phyloP scores from a whole-genome alignment of 2,888 invertebrate genomes.

The Diaphora mendica region DNA sequence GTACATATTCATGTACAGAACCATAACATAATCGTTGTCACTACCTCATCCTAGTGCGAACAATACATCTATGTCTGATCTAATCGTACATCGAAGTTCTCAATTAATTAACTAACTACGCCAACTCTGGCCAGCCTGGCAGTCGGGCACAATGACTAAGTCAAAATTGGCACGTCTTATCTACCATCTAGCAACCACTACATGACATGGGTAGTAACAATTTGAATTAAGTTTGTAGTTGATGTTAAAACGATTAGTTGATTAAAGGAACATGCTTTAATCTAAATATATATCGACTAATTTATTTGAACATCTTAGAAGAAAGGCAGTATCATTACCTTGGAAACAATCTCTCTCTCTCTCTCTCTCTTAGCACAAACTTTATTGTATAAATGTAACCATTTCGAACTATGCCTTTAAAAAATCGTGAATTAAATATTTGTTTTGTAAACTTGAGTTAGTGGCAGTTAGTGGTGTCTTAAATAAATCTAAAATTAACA shows the following conservation, averaged over 20 bases:
- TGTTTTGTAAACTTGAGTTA: not conserved
- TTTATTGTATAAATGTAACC: no score
- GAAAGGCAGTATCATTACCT: not conserved
- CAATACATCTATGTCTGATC: constrained; percentile 69
- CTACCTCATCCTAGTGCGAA: not conserved
- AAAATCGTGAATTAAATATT: not conserved
- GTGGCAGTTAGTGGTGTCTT: not conserved
- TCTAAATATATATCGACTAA: not conserved
- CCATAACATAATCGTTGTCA: not conserved
- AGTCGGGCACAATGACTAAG: constrained; percentile 51
- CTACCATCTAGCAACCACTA: constrained; percentile 59
- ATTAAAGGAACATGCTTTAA: not conserved
- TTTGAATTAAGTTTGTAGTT: constrained; percentile 36
- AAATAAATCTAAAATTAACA: no score
- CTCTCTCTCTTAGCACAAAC: no score
- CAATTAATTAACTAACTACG: constrained; percentile 74
- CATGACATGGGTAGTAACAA: constrained; percentile 64
- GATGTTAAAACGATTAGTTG: not conserved
- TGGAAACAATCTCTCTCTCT: no score
- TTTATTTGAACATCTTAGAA: not conserved
- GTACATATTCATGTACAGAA: not conserved
- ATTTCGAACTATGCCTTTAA: not conserved
- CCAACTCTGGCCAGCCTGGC: constrained; percentile 58
- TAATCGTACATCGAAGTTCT: constrained; percentile 65
- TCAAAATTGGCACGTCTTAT: constrained; percentile 75